These are phyloP conservation scores for Drosophila auraria DNA, from an alignment of 1,140 invertebrate genomes.

Conservation along the genomic window DNA sequence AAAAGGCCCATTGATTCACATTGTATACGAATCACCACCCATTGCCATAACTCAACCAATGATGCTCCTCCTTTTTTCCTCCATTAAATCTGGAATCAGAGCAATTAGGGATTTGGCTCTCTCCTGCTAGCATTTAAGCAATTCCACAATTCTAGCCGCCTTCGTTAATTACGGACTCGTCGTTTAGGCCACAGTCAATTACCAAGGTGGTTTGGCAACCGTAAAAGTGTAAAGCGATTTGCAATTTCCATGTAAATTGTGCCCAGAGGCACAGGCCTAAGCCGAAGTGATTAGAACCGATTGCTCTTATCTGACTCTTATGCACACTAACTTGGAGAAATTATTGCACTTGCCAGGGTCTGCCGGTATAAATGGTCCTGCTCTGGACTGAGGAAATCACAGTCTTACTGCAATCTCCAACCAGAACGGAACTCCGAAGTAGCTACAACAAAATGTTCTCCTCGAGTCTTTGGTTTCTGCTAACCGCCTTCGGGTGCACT, in stretches of 20 bases:
- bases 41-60: not conserved
- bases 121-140: not conserved
- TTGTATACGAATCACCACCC: not conserved
- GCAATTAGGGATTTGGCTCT: constrained; percentile 9
- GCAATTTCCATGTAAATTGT: constrained; percentile 66
- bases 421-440: constrained; percentile 30
- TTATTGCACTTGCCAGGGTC: constrained; percentile 6
- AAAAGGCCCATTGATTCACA: not conserved
- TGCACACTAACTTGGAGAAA: constrained; percentile 29
- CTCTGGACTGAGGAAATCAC: constrained; percentile 9
- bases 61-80: not conserved
- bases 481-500: constrained; percentile 21
- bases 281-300: constrained; percentile 19
- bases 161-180: constrained; percentile 23
- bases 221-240: constrained; percentile 36
- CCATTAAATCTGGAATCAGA: constrained; percentile 26
- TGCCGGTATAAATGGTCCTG: constrained; percentile 61
- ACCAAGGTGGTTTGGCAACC: constrained; percentile 59
- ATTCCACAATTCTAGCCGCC: constrained; percentile 11
- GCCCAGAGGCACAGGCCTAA: constrained; percentile 23
- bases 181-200: constrained; percentile 22
- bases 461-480: constrained; percentile 14
- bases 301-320: constrained; percentile 46
- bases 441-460: constrained; percentile 26
- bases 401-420: constrained; percentile 48